Base-by-base conservation (phyloP, 2,797 vertebrate genomes). In the Eospalax fontanierii region DNA sequence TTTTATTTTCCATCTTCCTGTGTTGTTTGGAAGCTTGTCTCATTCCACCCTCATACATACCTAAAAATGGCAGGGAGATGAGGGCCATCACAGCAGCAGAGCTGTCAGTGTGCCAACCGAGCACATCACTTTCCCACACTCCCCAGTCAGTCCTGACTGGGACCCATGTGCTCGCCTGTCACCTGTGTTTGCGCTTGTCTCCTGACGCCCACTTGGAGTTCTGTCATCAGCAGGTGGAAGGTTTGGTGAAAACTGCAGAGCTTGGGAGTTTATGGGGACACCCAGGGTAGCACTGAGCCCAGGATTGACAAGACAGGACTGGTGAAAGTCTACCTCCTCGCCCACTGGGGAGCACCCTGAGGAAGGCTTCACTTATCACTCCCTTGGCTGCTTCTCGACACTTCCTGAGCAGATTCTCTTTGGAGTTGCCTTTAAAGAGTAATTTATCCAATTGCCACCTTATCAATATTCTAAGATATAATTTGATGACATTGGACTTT, bases 1-100 rank as follows among this genome's bases (percentile, higher is more conserved):
- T 79, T 90, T 89, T 89, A 26, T 83, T 75, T 71, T 57, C 66
- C 70, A 9, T 57, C 30, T 85, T 95, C 73, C 21, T 82, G 43
- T 21, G 10, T 33, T 81, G 5, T 66, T 68, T 78, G 38, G 57
- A 78, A 87, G 63, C 85, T 73, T 65, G 73, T 16, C 4, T 87
- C 89, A 71, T 59, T 80, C 82, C 68, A 30, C 28, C 26, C 65
- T 57, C 26, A 24, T 19, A 15, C 68, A 80, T 54, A 81, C 89
- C 87, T 88, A 40, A 65, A 85, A 87, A 71, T 30, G 71, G 5
- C n/a, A 54, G 11, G 6, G 16, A 83, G 33, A 40, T 21, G 11
- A 4, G n/a, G 80, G 15, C 10, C 68, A 14, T 63, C 54, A 21
- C 22, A 46, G 19, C 59, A 40, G 65, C 15, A 30, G 46, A 73